Evolutionary conservation across 2,797 vertebrate species (phyloP), one percentile per base, ranked within the genome.

Genomic region (Nyctalus aviator): DNA sequence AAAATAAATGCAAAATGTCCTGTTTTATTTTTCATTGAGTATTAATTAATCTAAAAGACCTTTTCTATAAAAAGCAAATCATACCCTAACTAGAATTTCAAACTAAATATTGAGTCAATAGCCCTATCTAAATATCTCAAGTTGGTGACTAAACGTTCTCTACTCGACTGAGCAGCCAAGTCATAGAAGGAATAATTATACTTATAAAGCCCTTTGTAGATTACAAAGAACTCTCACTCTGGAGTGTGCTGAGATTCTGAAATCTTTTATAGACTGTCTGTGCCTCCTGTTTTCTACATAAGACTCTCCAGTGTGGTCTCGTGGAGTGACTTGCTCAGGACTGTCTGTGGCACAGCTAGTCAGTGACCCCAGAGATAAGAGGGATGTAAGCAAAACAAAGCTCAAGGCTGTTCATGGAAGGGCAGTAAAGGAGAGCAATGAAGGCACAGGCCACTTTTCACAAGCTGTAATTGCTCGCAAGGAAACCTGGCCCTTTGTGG

Each of bases 1-100:
- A 88, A 69, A 95, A 94, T 53, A 75, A 92, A 84, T 84, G 71
- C 73, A 90, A 79, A 32, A 88, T 12, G 4, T 64, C 14, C 44
- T 76, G 27, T 44, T 88, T 78, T 57, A 90, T 79, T 89, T 91
- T 82, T 64, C n/a, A 53, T 83, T 89, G 77, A n/a, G 1, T 41
- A 59, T 32, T 32, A 90, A 72, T 59, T 86, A 46, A 73, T 76
- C 17, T 55, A 15, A 91, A 75, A 68, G 35, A 11, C 50, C 62
- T 84, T 57, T 69, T 64, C 50, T 83, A 50, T 25, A 64, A 73
- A 55, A 69, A 78, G 46, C 25, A 84, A 78, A 55, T n/a, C 35
- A 79, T 35, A 78, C 85, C 64, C 53, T 76, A 76, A 68, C 46
- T 53, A 57, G 27, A n/a, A 86, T 83, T 85, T 96, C 21, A 79